phyloP scores from a whole-genome alignment of 1,140 invertebrate species.

The Leptopilina boulardi region DNA sequence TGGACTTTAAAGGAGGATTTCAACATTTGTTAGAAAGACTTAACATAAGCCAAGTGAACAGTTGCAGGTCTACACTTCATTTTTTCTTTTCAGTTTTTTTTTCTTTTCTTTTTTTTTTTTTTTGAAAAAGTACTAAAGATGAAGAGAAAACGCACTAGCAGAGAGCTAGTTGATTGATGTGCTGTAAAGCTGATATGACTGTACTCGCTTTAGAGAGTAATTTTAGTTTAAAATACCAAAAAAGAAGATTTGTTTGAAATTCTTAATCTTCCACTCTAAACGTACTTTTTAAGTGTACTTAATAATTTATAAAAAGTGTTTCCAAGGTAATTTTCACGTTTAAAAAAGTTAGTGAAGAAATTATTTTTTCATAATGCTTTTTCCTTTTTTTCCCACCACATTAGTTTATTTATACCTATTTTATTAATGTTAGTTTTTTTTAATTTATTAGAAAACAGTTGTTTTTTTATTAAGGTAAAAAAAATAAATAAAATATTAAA shows the following conservation, averaged over 20 bases:
- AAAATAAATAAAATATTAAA: too few relatives aligned
- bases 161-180: not conserved
- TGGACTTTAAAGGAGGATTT: not conserved
- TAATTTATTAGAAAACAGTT: too few relatives aligned
- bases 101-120: not conserved
- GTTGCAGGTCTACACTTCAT: not conserved
- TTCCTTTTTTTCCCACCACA: too few relatives aligned
- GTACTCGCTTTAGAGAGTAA: not conserved
- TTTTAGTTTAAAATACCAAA: not conserved
- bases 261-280: not conserved
- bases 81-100: too few relatives aligned
- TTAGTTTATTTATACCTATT: too few relatives aligned
- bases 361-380: too few relatives aligned
- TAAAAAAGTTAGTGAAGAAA: too few relatives aligned
- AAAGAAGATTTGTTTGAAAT: not conserved
- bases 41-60: slow-evolving; percentile 8
- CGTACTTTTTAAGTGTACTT: too few relatives aligned
- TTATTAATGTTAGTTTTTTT: too few relatives aligned
- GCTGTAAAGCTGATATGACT: slow-evolving; percentile 8
- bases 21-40: not conserved
- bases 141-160: not conserved
- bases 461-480: too few relatives aligned
- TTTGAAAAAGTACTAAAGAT: not conserved
- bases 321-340: too few relatives aligned
- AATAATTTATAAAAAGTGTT: too few relatives aligned